Evolutionary conservation across 2,888 invertebrate genomes (phyloP), one percentile per base, ranked within the genome.

Genomic region (Argyra leucocephala): DNA sequence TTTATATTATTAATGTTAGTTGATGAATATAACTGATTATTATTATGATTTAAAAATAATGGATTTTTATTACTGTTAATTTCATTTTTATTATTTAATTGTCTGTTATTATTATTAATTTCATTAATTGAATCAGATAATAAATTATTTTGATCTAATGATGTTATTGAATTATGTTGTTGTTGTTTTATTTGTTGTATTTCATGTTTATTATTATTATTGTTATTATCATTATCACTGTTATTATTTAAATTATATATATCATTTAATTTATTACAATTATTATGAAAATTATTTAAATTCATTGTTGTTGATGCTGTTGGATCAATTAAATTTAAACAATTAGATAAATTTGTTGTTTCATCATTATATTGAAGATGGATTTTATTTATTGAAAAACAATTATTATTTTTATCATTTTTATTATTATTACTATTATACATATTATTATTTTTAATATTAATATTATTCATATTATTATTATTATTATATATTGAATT

Each of bases 281-380:
- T 57, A 57, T 57, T 57, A 57, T 57, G 21, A 57, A 22, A 22
- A 57, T 57, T 57, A 4, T 22, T 57, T 66, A 7, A 64, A 63
- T 24, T 66, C 61, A 80, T 65, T 81, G 82, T 73, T 81, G 82
- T 75, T 84, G 84, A 70, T 82, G 83, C 71, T 84, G 85, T 48
- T 10, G 31, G 31, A 9, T 18, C 18, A 48, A n/a, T 18, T 48
- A 48, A 48, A 48, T 48, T 48, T 5, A 48, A 48, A 5, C 48
- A 48, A 48, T 48, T 15, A 70, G 22, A 57, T 72, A 69, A 64
- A 69, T 73, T 12, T 15, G 65, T 68, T 1, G 86, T 83, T 69
- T 89, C 85, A 22, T 48, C 18, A 12, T 48, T 1, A 31, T 31
- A 31, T 31, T 31, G 31, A 26, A 4, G 7, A 48, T 48, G 48